A percentile compares a stretch with the other conserved stretches of the same genome.
Evolutionary conservation across 2,797 vertebrate species (phyloP).

Genomic region (Echeneis naucrates): DNA sequence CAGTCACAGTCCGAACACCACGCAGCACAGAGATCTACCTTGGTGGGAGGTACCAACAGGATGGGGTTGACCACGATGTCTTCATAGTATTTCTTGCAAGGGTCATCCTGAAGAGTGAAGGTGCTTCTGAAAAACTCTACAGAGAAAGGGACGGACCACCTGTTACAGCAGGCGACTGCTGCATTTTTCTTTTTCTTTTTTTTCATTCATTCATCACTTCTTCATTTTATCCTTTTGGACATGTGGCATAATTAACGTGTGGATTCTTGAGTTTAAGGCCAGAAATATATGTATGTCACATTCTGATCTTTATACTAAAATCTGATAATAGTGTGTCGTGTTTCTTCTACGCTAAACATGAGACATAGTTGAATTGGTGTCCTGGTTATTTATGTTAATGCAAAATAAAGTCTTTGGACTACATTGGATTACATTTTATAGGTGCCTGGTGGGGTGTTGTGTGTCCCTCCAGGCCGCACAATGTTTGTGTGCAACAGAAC

Average conservation of each 20-base stretch:
- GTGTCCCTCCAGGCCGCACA: no score
- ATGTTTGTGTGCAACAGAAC: no score
- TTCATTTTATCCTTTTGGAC: no score
- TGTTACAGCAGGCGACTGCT: neutral
- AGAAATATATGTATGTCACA: no score
- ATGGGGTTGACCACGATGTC: conserved; percentile 82
- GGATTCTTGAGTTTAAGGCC: no score
- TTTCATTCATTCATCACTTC: no score
- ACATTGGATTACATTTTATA: no score
- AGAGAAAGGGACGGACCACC: conserved; percentile 17
- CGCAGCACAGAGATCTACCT: conserved; percentile 58
- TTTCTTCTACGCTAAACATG: neutral
- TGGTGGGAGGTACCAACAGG: conserved; percentile 82
- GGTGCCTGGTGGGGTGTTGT: no score
- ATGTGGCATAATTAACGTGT: no score
- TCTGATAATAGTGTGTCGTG: neutral
- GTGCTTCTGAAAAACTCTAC: conserved; percentile 83
- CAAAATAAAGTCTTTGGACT: no score
- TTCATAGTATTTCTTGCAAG: conserved; percentile 84
- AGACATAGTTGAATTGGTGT: neutral
- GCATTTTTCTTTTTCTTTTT: neutral
- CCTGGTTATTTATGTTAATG: no score
- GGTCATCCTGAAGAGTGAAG: conserved; percentile 84
- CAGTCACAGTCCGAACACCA: neutral
- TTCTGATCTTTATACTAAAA: neutral